A percentile compares a stretch with the other conserved stretches of the same genome.
phyloP scores from a whole-genome alignment of 2,797 vertebrate species.

The Parauchenoglanis punctatus region DNA sequence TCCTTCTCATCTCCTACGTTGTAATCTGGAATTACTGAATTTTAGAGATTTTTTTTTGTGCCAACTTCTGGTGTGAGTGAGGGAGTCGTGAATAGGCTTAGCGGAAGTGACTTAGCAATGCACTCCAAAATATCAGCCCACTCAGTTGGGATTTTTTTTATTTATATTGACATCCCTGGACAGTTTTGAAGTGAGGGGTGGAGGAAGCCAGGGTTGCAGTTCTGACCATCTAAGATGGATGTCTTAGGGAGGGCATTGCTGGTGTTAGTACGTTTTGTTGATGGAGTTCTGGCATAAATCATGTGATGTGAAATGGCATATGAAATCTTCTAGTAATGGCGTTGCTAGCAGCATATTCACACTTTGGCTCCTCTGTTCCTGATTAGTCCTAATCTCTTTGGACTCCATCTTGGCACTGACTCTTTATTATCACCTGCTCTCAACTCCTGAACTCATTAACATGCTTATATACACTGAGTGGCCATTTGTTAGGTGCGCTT shows the following conservation, averaged over 20 bases:
- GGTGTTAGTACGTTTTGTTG: neutral
- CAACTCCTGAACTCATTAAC: constrained; percentile 13
- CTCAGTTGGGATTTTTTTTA: constrained; percentile 18
- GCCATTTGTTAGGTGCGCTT: neutral
- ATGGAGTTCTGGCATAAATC: neutral
- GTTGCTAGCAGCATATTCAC: constrained; percentile 13
- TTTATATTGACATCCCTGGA: neutral
- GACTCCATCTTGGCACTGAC: neutral
- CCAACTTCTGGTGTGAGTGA: constrained; percentile 20
- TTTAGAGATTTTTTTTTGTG: constrained; percentile 28
- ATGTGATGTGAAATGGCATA: neutral
- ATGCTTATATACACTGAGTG: constrained; percentile 1
- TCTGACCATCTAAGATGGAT: constrained; percentile 14
- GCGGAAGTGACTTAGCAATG: neutral
- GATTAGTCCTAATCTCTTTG: constrained; percentile 13
- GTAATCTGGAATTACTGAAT: constrained; percentile 43
- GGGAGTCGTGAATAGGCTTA: constrained; percentile 13
- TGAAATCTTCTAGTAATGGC: neutral
- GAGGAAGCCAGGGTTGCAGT: neutral
- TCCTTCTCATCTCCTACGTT: constrained; percentile 36
- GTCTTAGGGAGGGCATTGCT: neutral
- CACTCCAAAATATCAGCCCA: constrained; percentile 11
- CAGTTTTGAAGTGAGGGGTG: constrained; percentile 19
- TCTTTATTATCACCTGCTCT: constrained; percentile 13
- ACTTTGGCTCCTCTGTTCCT: neutral